Conservation (phyloP, 2,888 invertebrate species). For the Cheilosia scutellata region DNA sequence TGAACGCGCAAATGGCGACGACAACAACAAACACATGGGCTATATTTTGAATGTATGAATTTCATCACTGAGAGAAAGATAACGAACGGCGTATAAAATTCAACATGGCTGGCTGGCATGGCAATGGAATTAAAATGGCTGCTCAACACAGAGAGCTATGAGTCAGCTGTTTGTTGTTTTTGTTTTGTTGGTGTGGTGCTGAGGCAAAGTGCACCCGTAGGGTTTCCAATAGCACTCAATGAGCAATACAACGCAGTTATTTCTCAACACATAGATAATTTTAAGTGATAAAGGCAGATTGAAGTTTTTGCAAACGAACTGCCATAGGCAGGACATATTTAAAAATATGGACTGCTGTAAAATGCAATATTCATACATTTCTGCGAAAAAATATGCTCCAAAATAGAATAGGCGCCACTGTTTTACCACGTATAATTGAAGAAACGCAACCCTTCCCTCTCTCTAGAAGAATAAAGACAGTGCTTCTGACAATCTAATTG, state of each 20-base stretch:
- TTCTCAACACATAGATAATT: background rate
- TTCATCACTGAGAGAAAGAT: constrained; percentile 48
- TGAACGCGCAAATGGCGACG: constrained; percentile 5
- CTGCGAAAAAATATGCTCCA: too few species aligned
- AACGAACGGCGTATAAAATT: constrained; percentile 14
- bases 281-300: too few species aligned
- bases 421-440: too few species aligned
- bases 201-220: constrained; percentile 71
- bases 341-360: too few species aligned
- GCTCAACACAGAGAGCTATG: constrained; percentile 59
- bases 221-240: constrained; percentile 77
- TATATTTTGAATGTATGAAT: constrained; percentile 13
- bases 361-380: too few species aligned
- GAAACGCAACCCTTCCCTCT: too few species aligned
- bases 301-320: too few species aligned
- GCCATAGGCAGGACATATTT: too few species aligned
- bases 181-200: constrained; percentile 63
- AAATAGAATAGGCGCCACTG: too few species aligned
- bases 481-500: too few species aligned
- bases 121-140: constrained; percentile 75
- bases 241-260: background rate
- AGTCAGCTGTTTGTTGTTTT: constrained; percentile 81
- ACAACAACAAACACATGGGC: background rate
- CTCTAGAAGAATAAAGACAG: too few species aligned
- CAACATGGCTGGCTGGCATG: constrained; percentile 76